Base-by-base conservation (phyloP, 2,888 invertebrate species). In the Morpho deidamia region DNA sequence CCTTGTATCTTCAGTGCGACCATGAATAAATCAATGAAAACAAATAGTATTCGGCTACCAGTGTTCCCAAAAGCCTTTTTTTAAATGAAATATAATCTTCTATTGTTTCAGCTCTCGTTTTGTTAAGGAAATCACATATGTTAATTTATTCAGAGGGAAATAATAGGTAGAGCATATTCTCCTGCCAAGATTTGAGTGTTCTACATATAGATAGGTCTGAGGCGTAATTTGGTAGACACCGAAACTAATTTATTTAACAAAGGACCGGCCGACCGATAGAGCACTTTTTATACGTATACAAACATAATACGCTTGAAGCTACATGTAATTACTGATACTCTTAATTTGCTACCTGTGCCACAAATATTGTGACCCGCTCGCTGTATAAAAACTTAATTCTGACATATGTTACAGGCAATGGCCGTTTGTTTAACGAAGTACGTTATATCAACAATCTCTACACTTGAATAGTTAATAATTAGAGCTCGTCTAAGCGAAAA, bases 201-300 rank as follows among this genome's bases (percentile, higher is more conserved):
- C 72, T 83, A 83, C 81, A 78, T 85, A 81, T 81, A 85, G 81
- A 86, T 85, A 87, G 83, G 81, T 83, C 74, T 54, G 78, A 81
- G 77, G 90, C 90, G 90, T 90, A 90, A 90, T 90, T 88, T 90
- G 89, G 90, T 90, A 90, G 90, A 90, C 86, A 90, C 90, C 90
- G 90, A 88, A 89, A 83, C 90, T 88, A 90, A 90, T 90, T 90
- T 90, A 89, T 87, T 88, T 89, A 85, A 90, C 90, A 90, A 90
- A 90, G 87, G 86, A 81, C 78, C 75, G 81, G 70, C 83, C 84
- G 83, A 81, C 82, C 78, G 86, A 85, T 86, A 87, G 81, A 83
- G 68, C 78, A 79, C 74, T 88, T 88, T 88, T 88, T 89, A 82
- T 86, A 68, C 69, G 74, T 83, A 77, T 83, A 86, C 83, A 85